Conservation (phyloP, 35 echinoderm and acorn worm genomes). For the Lytechinus pictus region DNA sequence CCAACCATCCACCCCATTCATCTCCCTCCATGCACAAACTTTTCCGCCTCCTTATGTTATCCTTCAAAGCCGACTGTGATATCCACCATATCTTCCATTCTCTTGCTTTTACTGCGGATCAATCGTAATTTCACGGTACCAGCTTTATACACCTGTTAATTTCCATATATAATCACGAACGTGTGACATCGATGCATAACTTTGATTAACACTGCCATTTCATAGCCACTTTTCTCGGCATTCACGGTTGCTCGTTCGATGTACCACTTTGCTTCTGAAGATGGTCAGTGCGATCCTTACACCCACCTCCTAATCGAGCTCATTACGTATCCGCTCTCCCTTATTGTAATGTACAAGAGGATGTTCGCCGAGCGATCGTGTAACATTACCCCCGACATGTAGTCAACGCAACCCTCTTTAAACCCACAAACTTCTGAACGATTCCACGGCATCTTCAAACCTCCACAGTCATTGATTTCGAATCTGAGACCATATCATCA, state of each 20-base stretch:
- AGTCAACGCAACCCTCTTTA: neutral
- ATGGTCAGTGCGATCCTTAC: neutral
- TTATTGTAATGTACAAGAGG: neutral
- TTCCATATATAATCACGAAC: neutral
- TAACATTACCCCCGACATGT: neutral
- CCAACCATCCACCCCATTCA: neutral
- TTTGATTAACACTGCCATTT: neutral
- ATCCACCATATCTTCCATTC: neutral
- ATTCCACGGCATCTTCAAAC: neutral
- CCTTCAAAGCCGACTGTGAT: neutral
- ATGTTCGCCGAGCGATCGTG: neutral
- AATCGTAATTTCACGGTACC: neutral
- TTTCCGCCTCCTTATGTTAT: neutral
- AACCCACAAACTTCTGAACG: neutral
- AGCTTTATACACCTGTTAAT: neutral
- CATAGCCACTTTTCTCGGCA: neutral
- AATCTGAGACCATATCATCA: neutral
- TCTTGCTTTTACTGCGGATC: neutral
- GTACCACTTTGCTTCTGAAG: neutral
- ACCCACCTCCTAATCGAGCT: neutral
- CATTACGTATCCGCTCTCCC: neutral
- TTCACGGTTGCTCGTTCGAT: neutral
- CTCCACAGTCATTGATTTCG: neutral
- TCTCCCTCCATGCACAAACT: neutral
- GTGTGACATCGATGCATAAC: neutral